Conservation (phyloP, 1,140 invertebrate species). For the Drosophila pseudoananassae region DNA sequence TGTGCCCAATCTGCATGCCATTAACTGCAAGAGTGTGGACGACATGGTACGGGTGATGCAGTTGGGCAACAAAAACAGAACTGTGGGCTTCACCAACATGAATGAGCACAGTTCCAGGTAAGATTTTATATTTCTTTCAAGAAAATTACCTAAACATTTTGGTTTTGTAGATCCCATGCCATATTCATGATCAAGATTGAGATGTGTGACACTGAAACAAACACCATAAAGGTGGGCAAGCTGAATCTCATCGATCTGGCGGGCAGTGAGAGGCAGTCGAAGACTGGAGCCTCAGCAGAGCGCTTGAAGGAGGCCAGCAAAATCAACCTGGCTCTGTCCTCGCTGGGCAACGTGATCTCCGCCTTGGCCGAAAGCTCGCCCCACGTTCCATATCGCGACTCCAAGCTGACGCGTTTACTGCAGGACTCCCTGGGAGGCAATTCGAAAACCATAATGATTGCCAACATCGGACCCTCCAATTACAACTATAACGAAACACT, state of each 20-base stretch:
- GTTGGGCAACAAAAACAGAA: constrained; percentile 94
- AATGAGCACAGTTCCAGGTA: constrained; percentile 96
- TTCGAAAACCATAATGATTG: constrained; percentile 98
- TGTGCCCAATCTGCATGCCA: constrained; percentile 95
- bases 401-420: constrained; percentile 95
- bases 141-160: neutral
- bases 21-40: constrained; percentile 95
- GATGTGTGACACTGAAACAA: constrained; percentile 92
- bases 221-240: constrained; percentile 89
- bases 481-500: constrained; percentile 98
- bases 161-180: constrained; percentile 92
- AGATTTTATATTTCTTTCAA: constrained; percentile 2
- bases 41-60: constrained; percentile 96
- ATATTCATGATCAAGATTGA: constrained; percentile 99
- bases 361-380: constrained; percentile 95
- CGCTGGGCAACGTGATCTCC: constrained; percentile 96
- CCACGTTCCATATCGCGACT: constrained; percentile 97
- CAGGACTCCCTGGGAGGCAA: constrained; percentile 98
- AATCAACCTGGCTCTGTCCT: constrained; percentile 97
- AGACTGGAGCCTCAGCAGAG: constrained; percentile 95
- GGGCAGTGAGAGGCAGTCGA: constrained; percentile 95
- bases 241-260: constrained; percentile 91
- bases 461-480: constrained; percentile 97
- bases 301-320: constrained; percentile 97
- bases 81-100: constrained; percentile 98